Base-by-base conservation (phyloP, 2,888 invertebrate genomes). In the Acrobasis consociella region DNA sequence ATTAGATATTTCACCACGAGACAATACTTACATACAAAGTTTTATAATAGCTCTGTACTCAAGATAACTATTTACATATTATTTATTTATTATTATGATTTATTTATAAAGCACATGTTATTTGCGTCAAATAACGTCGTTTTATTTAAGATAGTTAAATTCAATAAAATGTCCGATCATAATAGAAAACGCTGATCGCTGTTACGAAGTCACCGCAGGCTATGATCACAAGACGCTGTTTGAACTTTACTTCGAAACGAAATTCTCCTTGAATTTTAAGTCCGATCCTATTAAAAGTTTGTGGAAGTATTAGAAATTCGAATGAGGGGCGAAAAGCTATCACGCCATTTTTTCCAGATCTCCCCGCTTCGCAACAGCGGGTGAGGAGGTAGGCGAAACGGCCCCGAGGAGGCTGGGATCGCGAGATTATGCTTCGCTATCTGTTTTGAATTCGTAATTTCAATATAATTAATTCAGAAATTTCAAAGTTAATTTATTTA, bases 201-300 rank as follows among this genome's bases (percentile, higher is more conserved):
- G 65, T 73, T 73, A 74, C 69, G 73, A 75, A 77, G 72, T 77
- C 70, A 71, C 76, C 75, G 70, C 69, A 62, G 71, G 74, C 75
- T 68, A 76, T 69, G 76, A 80, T 77, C 76, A 72, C 72, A 67
- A 70, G 74, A 73, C 74, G 78, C 74, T 77, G 76, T 78, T 80
- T 82, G 77, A 87, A 87, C 82, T 86, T 85, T 81, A 72, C 80
- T 78, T 72, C 77, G 73, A 82, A 77, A 82, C 83, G 79, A 85
- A 84, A 85, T 86, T 87, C 83, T 84, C 82, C 78, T 85, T 86
- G 88, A 91, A 89, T 89, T 86, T 89, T 85, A 88, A 91, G 85
- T 88, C 84, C 85, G 86, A 91, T 89, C 91, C 88, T 90, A 91
- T 91, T 91, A 91, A 91, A 92, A 92, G 89, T 92, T 91, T 87